Evolutionary conservation across 1,140 invertebrate genomes (phyloP).

Genomic region (Bombyx mori): ASM3026992v2 NC_085128.1:13446001-13446500

Average conservation of each 20-base stretch:
- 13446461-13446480: slow-evolving; percentile 96
- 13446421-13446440: neutral
- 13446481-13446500: slow-evolving; percentile 94
- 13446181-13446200: no score
- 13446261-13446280: slow-evolving; percentile 27
- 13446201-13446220: no score
- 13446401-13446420: slow-evolving; percentile 1
- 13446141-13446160: neutral
- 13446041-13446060: no score
- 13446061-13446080: no score
- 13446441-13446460: slow-evolving; percentile 77
- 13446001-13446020: no score
- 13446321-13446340: slow-evolving; percentile 93
- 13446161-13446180: neutral
- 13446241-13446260: slow-evolving; percentile 4
- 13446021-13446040: no score
- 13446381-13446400: slow-evolving; percentile 78
- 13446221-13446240: no score
- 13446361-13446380: slow-evolving; percentile 89
- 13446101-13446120: neutral
- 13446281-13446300: slow-evolving; percentile 77
- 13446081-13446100: no score
- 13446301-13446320: slow-evolving; percentile 89
- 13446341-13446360: slow-evolving; percentile 93
- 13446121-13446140: no score